Percentiles rank a stretch among this genome's conserved stretches.
Evolutionary conservation across 2,888 invertebrate species (phyloP).

Genomic region (Galerucella calmariensis): DNA sequence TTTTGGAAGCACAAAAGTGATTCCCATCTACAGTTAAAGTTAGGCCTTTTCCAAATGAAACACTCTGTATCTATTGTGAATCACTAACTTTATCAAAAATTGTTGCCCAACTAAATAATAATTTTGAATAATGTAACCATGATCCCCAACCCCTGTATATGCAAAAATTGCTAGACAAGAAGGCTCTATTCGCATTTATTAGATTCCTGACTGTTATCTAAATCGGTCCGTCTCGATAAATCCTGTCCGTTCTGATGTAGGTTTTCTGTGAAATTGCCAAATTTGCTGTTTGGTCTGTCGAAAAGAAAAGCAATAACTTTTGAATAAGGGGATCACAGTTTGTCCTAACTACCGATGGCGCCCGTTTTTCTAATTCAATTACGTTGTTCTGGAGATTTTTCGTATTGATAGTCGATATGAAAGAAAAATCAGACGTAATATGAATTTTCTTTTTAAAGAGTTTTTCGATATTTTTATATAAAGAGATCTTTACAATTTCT

Average conservation of each 20-base stretch:
- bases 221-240: conserved; percentile 28
- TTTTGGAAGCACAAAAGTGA: no score
- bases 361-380: conserved; percentile 32
- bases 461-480: no score
- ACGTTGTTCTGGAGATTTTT: conserved; percentile 23
- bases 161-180: conserved; percentile 12
- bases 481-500: no score
- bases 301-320: conserved; percentile 34
- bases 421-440: neutral
- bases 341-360: conserved; percentile 18
- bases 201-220: conserved; percentile 21
- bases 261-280: conserved; percentile 30
- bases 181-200: conserved; percentile 19
- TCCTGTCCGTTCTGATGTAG: conserved; percentile 26
- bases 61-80: no score
- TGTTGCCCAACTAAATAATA: no score
- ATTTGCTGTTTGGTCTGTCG: conserved; percentile 25
- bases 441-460: no score
- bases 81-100: no score
- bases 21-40: no score
- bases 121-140: no score
- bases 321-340: conserved; percentile 27
- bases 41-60: no score
- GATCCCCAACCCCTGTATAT: neutral
- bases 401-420: conserved; percentile 17